Evolutionary conservation across 2,888 invertebrate genomes (phyloP).

Genomic region (Metellina segmentata): DNA sequence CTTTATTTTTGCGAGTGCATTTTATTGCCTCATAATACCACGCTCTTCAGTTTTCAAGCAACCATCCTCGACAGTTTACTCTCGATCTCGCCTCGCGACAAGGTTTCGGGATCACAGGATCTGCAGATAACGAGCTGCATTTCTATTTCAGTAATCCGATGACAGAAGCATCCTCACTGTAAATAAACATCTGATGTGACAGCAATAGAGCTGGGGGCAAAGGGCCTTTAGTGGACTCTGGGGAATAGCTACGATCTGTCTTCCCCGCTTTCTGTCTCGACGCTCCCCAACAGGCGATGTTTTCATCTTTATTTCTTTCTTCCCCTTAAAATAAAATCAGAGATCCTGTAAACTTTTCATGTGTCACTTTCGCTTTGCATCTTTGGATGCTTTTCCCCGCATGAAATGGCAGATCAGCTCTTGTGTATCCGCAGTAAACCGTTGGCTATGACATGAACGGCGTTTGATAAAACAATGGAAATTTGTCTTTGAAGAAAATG

Average conservation of each 20-base stretch:
- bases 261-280: constrained; percentile 6
- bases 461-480: neutral
- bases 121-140: constrained; percentile 17
- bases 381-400: neutral
- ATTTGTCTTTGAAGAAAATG: neutral
- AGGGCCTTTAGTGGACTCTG: constrained; percentile 29
- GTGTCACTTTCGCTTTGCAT: neutral
- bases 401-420: neutral
- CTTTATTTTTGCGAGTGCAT: neutral
- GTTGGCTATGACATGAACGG: neutral
- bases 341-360: neutral
- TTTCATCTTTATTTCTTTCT: neutral
- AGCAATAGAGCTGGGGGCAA: constrained; percentile 23
- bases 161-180: constrained; percentile 13
- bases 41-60: neutral
- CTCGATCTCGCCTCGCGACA: neutral
- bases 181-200: constrained; percentile 44
- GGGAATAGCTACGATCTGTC: constrained; percentile 18
- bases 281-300: neutral
- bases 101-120: too few relatives aligned
- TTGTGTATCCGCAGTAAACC: neutral
- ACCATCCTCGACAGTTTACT: neutral
- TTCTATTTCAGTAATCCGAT: constrained; percentile 16
- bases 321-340: neutral
- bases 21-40: neutral